Conservation (phyloP, 2,797 vertebrate species). For the Poeciliopsis presidionis region DNA sequence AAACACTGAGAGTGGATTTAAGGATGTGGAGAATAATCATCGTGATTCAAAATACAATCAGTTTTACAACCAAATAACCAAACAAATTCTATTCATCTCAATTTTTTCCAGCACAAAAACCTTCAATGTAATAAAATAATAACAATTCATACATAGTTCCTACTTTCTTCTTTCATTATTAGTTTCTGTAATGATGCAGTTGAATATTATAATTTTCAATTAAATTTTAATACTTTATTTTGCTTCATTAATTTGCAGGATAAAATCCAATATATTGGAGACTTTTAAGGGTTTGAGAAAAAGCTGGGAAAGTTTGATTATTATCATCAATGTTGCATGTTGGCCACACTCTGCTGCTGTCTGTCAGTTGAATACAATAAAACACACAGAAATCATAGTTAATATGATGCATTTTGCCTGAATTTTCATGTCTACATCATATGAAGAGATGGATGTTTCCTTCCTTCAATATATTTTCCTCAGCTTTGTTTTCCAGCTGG, state of each 20-base stretch:
- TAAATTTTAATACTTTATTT: background rate
- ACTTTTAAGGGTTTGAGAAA: background rate
- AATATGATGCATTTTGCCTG: conserved; percentile 1
- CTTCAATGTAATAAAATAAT: no score
- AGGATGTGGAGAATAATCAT: background rate
- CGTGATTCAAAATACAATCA: background rate
- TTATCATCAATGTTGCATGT: conserved; percentile 34
- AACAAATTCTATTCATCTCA: background rate
- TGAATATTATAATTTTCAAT: background rate
- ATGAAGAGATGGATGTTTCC: conserved; percentile 46
- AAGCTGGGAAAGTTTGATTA: background rate
- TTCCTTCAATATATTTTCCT: conserved; percentile 41
- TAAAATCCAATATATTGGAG: background rate
- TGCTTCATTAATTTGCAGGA: background rate
- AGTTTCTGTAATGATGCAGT: background rate
- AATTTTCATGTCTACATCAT: conserved; percentile 20
- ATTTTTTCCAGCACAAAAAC: background rate
- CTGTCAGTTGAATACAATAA: conserved; percentile 39
- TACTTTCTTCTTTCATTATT: background rate
- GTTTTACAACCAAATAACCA: background rate
- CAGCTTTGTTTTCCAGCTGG: conserved; percentile 46
- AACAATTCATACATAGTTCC: background rate
- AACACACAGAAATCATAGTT: conserved; percentile 26
- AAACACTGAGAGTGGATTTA: no score
- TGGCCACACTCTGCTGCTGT: conserved; percentile 26